Evolutionary conservation across 1,140 invertebrate genomes (phyloP), one percentile per base, ranked within the genome.

Genomic region (Heliconius hermathena): DNA sequence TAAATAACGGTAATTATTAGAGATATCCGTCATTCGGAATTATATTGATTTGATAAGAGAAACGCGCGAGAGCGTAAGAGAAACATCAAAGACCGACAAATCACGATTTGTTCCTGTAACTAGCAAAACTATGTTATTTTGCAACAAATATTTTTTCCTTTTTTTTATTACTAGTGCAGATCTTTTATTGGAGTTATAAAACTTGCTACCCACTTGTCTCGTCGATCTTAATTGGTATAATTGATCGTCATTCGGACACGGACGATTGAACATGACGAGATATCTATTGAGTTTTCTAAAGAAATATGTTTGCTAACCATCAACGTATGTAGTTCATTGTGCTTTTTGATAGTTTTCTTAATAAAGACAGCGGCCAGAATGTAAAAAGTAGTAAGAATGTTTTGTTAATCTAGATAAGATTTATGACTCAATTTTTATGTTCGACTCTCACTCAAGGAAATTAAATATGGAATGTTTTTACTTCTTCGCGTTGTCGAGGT

Each of bases 251-350:
- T 29, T 66, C 60, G 60, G 60, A 0, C 60, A 5, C 60, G 26
- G 60, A 66, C 60, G 22, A 29, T 16, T 66, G 60, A 11, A 29
- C 60, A 29, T 66, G 60, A 66, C 22, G 22, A 66, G 60, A 66
- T 66, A 26, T 66, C 60, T 66, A 66, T 29, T 66, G 60, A 66
- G 60, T 66, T 66, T 66, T 66, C 60, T 66, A 66, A 66, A 66
- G 60, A 66, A 16, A 29, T 16, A 66, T 66, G 33, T 66, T 66
- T 60, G 57, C 9, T 22, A 60, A 9, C 2, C 57, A 11, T 22
- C 22, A 16, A 22, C 9, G 54, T 6, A 29, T 66, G 3, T 11
- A 13, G 26, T 66, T 66, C 16, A 22, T 29, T 66, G 29, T 66
- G 0, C 26, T 0, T 2, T 22, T 22, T 57, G 1, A 57, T 11